Conservation (phyloP, 2,113 vertebrate species). For the Pavo muticus region DNA sequence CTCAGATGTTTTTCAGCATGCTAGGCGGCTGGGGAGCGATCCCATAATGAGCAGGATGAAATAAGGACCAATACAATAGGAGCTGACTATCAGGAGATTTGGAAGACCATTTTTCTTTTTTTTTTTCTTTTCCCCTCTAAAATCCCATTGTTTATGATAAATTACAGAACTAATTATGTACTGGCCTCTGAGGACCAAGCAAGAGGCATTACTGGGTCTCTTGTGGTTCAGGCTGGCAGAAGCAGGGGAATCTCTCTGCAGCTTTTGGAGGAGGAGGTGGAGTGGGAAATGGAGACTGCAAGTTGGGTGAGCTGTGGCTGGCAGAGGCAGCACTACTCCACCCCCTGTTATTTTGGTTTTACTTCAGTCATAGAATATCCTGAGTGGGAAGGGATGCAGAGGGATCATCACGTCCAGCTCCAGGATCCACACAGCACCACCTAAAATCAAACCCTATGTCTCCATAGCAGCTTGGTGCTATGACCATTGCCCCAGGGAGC, state of each 20-base stretch:
- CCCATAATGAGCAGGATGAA: background rate
- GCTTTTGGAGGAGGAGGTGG: background rate
- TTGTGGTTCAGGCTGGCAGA: constrained; percentile 47
- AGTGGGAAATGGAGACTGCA: background rate
- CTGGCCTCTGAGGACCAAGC: background rate
- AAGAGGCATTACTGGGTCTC: background rate
- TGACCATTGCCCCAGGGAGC: background rate
- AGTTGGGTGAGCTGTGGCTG: background rate
- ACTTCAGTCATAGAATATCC: background rate
- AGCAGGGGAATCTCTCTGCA: background rate
- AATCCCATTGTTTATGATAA: constrained; percentile 61
- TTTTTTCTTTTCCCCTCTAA: background rate
- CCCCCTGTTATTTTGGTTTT: background rate
- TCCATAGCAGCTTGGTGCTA: background rate
- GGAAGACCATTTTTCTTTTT: background rate
- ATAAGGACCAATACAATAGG: constrained; percentile 28
- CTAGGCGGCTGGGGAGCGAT: background rate
- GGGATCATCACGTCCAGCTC: background rate
- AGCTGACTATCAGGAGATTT: constrained; percentile 30
- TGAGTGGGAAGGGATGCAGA: background rate
- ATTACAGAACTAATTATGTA: constrained; percentile 13
- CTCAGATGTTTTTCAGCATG: background rate
- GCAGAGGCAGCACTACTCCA: background rate
- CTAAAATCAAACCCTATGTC: background rate
- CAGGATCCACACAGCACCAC: background rate